Conservation (phyloP, 1,140 invertebrate species). For the Periplaneta americana region DNA sequence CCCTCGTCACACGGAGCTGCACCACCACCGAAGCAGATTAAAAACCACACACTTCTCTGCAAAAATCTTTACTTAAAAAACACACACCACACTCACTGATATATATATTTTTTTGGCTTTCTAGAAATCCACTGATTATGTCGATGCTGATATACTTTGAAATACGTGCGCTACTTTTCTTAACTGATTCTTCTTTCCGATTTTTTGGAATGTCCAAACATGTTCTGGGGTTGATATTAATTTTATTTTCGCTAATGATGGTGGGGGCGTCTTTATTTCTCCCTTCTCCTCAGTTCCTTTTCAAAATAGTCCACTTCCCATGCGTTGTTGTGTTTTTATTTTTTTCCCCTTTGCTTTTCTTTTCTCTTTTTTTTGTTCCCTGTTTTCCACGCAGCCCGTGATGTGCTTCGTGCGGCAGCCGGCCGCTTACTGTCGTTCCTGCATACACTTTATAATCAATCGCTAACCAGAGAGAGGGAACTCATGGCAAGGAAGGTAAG, state of each 20-base stretch:
- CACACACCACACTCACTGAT: neutral
- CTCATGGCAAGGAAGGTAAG: neutral
- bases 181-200: no score
- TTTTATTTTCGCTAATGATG: no score
- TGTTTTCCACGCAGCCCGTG: neutral
- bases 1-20: neutral
- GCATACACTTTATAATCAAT: slow-evolving; percentile 24
- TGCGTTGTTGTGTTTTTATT: neutral
- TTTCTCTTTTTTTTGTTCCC: neutral
- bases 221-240: neutral
- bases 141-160: neutral
- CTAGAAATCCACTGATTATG: neutral
- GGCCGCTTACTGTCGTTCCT: slow-evolving; percentile 18
- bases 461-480: slow-evolving; percentile 6
- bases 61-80: neutral
- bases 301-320: no score
- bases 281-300: neutral
- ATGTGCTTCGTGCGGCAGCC: slow-evolving; percentile 8
- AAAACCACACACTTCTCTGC: neutral
- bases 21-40: neutral
- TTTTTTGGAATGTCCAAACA: no score
- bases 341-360: neutral
- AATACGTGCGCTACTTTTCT: no score
- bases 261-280: no score
- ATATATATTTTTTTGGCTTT: neutral